These are phyloP conservation scores for Boleophthalmus pectinirostris DNA, from an alignment of 2,113 vertebrate genomes.

Conservation along the genomic window DNA sequence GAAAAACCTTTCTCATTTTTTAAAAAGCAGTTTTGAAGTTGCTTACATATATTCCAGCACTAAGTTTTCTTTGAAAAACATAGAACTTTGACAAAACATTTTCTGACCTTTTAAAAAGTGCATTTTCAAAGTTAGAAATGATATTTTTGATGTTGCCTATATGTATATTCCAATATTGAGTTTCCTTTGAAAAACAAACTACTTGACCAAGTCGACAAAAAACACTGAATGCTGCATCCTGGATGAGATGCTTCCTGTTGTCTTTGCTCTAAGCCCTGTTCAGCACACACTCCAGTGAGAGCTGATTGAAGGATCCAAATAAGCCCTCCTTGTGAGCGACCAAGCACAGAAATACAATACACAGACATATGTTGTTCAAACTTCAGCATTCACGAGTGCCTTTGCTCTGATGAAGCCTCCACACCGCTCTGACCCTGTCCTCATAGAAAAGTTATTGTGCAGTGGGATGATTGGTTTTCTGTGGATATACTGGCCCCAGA, in stretches of 20 bases:
- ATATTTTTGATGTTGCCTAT: background rate
- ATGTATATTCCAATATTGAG: background rate
- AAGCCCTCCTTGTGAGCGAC: background rate
- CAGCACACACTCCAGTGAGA: background rate
- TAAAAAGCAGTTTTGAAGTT: too few relatives aligned
- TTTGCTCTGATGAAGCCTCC: slow-evolving; percentile 22
- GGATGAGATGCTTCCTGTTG: background rate
- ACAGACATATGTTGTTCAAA: slow-evolving; percentile 8
- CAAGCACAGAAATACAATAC: background rate
- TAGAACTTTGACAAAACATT: too few relatives aligned
- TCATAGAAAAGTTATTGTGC: slow-evolving; percentile 15
- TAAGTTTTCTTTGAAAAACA: too few relatives aligned
- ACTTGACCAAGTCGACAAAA: background rate
- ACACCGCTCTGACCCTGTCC: slow-evolving; percentile 3
- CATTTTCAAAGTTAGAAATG: background rate
- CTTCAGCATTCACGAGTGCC: background rate
- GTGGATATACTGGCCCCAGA: background rate
- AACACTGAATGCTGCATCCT: background rate
- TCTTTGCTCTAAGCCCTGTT: background rate
- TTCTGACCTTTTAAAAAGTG: too few relatives aligned
- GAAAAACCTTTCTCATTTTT: too few relatives aligned
- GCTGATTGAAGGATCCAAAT: slow-evolving; percentile 11
- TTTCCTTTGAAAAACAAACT: background rate
- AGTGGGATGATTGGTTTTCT: background rate
- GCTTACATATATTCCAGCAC: too few relatives aligned